Evolutionary conservation across 2,888 invertebrate genomes (phyloP).

Genomic region (Lasioglossum pauxillum): DNA sequence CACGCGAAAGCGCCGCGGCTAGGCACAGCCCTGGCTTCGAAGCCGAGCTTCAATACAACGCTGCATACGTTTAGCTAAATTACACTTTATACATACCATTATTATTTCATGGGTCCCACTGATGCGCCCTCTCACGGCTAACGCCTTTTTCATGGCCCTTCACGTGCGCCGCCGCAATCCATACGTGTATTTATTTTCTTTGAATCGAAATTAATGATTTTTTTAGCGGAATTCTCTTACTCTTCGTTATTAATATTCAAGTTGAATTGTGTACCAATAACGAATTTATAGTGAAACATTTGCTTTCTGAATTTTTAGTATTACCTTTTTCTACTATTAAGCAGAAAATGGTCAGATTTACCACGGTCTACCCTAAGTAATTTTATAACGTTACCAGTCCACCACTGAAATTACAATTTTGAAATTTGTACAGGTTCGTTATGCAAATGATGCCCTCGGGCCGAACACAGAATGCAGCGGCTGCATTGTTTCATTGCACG

Average conservation of each 20-base stretch:
- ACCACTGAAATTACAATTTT: not conserved
- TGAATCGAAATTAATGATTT: not conserved
- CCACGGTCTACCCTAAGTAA: not conserved
- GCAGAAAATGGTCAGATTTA: not conserved
- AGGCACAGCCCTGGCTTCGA: conserved; percentile 76
- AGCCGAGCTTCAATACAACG: conserved; percentile 77
- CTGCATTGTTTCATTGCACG: conserved; percentile 59
- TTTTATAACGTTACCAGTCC: not conserved
- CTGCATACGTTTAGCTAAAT: conserved; percentile 83
- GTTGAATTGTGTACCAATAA: not conserved
- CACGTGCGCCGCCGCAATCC: conserved; percentile 18
- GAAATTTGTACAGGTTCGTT: conserved; percentile 16
- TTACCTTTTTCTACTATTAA: not conserved
- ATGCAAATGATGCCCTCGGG: conserved; percentile 32
- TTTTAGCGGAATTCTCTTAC: not conserved
- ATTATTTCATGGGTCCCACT: conserved; percentile 80
- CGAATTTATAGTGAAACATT: not conserved
- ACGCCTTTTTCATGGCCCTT: conserved; percentile 75
- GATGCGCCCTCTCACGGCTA: conserved; percentile 77
- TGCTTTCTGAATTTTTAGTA: not conserved
- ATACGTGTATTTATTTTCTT: not conserved
- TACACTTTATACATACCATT: conserved; percentile 82
- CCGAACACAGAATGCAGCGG: conserved; percentile 53
- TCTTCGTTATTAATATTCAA: not conserved
- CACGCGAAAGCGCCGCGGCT: conserved; percentile 42